Evolutionary conservation across 2,888 invertebrate species (phyloP).

Genomic region (Tiliacea citrago): DNA sequence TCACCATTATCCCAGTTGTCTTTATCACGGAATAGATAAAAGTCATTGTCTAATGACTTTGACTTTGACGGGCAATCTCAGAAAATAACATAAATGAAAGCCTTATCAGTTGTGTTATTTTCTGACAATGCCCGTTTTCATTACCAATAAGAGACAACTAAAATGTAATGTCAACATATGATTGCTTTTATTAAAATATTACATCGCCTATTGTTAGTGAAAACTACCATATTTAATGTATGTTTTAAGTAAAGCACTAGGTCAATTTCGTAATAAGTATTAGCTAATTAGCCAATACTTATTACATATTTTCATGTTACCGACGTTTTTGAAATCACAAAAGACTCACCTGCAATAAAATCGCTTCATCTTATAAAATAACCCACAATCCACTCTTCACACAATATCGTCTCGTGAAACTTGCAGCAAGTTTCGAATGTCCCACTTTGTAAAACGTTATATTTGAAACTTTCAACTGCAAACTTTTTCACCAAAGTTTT

Average conservation of each 20-base stretch:
- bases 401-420: constrained; percentile 64
- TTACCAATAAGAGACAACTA: no score
- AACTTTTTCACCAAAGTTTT: constrained; percentile 53
- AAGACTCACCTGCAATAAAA: background rate
- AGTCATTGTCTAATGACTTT: no score
- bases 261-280: background rate
- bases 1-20: background rate
- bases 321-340: background rate
- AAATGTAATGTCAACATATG: background rate
- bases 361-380: constrained; percentile 31
- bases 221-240: background rate
- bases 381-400: constrained; percentile 23
- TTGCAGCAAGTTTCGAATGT: constrained; percentile 64
- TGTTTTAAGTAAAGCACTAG: background rate
- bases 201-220: background rate
- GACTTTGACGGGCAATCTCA: no score
- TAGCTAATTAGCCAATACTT: no score
- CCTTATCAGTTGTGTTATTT: no score
- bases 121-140: no score
- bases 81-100: no score
- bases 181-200: background rate
- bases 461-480: constrained; percentile 60
- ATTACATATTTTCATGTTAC: background rate
- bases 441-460: constrained; percentile 68
- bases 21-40: background rate